Percentiles rank a stretch among this genome's conserved stretches.
Conservation (phyloP, 2,797 vertebrate genomes). For the Rhinogobio ventralis region DNA sequence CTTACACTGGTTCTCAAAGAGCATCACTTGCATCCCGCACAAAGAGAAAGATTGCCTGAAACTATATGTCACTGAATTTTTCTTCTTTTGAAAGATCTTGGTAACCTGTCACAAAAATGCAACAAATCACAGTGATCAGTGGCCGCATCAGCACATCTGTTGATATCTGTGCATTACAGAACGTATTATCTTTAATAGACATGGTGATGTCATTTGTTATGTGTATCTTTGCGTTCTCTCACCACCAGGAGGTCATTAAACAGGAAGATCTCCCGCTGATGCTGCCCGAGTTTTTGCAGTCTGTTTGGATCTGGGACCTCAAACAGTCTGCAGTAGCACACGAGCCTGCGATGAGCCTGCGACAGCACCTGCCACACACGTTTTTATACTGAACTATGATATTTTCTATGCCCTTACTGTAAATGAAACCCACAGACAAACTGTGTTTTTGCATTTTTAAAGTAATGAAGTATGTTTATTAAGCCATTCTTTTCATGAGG, state of each 20-base stretch:
- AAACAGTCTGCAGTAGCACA: slow-evolving; percentile 98
- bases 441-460: background rate
- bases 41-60: slow-evolving; percentile 98
- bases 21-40: slow-evolving; percentile 96
- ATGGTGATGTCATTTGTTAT: background rate
- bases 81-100: slow-evolving; percentile 99
- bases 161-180: background rate
- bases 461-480: background rate
- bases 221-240: slow-evolving; percentile 65
- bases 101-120: slow-evolving; percentile 83
- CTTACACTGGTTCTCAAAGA: slow-evolving; percentile 99
- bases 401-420: background rate
- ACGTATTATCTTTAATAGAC: background rate
- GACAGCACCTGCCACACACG: slow-evolving; percentile 86
- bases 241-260: slow-evolving; percentile 99
- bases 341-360: slow-evolving; percentile 93
- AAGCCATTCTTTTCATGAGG: background rate
- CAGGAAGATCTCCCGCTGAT: slow-evolving; percentile 98
- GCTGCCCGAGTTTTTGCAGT: slow-evolving; percentile 95
- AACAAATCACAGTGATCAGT: slow-evolving; percentile 29
- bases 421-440: background rate
- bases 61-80: slow-evolving; percentile 98
- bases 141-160: background rate
- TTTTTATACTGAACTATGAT: background rate
- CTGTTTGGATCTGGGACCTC: slow-evolving; percentile 98